These are phyloP conservation scores for human (Homo sapiens) DNA, from an alignment of 2,113 vertebrate genomes.

Conservation along the genomic window GRCh38 chr5:112369001-112369500, in stretches of 20 bases:
- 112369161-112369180: neutral
- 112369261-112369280: neutral
- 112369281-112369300: neutral
- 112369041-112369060: neutral
- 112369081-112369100: neutral
- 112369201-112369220: neutral
- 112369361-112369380: neutral
- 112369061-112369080: neutral
- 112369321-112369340: neutral
- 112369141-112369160: neutral
- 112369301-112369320: neutral
- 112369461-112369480: neutral
- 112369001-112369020: neutral
- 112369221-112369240: neutral
- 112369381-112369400: neutral
- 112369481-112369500: neutral
- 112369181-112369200: neutral
- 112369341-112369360: neutral
- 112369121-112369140: neutral
- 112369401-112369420: neutral
- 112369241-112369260: constrained; percentile 1
- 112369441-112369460: neutral
- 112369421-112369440: neutral
- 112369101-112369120: neutral
- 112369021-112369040: neutral